These are phyloP conservation scores for Centroberyx gerrardi DNA, from an alignment of 2,797 vertebrate species.

Conservation along the genomic window DNA sequence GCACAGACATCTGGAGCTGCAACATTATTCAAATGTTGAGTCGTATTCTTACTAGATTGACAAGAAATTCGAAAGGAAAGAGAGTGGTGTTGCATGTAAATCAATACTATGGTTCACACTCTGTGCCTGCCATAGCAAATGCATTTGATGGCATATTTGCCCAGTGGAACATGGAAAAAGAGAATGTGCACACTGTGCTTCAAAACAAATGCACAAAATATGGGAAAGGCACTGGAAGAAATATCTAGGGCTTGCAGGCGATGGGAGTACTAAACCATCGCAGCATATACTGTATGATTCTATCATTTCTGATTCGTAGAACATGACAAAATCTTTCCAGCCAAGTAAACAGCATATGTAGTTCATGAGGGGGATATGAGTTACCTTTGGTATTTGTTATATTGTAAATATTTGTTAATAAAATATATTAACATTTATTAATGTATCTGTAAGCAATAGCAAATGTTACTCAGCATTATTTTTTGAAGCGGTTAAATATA, in stretches of 20 bases:
- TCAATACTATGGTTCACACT: conserved; percentile 64
- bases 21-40: conserved; percentile 48
- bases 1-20: conserved; percentile 9
- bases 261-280: conserved; percentile 2
- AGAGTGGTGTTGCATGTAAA: conserved; percentile 68
- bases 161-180: conserved; percentile 41
- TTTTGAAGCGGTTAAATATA: background rate
- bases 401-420: background rate
- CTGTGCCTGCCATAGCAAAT: conserved; percentile 54
- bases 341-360: background rate
- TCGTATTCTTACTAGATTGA: conserved; percentile 42
- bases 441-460: conserved; percentile 5
- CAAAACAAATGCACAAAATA: conserved; percentile 9
- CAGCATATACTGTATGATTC: background rate
- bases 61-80: conserved; percentile 43
- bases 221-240: conserved; percentile 12
- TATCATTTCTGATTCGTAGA: background rate
- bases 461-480: background rate
- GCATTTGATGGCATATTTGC: conserved; percentile 61
- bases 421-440: background rate
- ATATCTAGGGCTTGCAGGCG: conserved; percentile 2
- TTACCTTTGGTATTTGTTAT: no score
- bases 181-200: conserved; percentile 24
- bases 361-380: background rate
- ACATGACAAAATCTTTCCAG: background rate